A percentile compares a stretch with the other conserved stretches of the same genome.
Conservation (phyloP, 2,888 invertebrate species). For the Malthinus seriepunctatus region DNA sequence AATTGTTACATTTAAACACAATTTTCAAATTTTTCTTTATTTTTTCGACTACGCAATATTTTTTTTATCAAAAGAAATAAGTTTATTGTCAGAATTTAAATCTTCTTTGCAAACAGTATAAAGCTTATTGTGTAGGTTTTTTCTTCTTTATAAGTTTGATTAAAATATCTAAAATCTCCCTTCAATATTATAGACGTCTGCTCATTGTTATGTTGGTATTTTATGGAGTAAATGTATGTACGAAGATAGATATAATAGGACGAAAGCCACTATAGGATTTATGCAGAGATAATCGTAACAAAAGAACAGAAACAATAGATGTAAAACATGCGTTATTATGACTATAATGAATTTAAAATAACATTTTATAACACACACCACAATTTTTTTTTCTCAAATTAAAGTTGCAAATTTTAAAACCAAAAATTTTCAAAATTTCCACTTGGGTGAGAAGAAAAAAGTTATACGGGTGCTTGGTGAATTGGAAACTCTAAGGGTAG, state of each 20-base stretch:
- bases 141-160: conserved; percentile 15
- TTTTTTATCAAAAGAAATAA: too few species aligned
- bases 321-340: conserved; percentile 28
- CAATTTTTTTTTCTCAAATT: too few species aligned
- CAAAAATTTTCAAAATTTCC: too few species aligned
- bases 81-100: too few species aligned
- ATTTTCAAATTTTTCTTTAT: too few species aligned
- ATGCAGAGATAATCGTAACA: conserved; percentile 43
- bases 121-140: conserved; percentile 15
- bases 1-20: too few species aligned
- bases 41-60: too few species aligned
- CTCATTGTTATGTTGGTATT: conserved; percentile 37
- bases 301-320: conserved; percentile 43
- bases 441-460: too few species aligned
- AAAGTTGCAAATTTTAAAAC: too few species aligned
- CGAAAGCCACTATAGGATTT: conserved; percentile 42
- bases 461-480: too few species aligned
- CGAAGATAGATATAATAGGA: conserved; percentile 44
- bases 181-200: conserved; percentile 26
- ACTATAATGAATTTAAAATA: conserved; percentile 14
- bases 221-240: conserved; percentile 39
- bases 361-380: not conserved
- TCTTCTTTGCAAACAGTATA: too few species aligned
- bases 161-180: conserved; percentile 24
- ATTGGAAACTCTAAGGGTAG: too few species aligned